Base-by-base conservation (phyloP, 2,113 vertebrate genomes). In the Nothoprocta pentlandii region DNA sequence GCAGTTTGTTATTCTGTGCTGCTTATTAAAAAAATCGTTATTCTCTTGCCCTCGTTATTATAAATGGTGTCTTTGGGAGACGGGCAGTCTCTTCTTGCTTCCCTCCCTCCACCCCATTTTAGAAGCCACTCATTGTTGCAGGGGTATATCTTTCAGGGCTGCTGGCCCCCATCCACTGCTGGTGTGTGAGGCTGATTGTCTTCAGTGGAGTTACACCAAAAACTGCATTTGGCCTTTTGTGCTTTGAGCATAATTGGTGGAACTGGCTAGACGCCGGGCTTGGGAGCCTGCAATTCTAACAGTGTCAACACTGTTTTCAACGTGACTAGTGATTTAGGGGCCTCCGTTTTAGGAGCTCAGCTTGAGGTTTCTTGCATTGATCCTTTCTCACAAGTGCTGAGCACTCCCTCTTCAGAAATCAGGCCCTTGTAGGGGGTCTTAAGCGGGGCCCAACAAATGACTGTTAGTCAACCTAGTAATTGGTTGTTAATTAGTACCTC, bases 161-260 rank as follows among this genome's bases (percentile, higher is more conserved):
- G 30, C 69, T 95, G 95, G 92, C 87, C 90, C 88, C 92, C 22
- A 71, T 93, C 90, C 93, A 92, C 49, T 80, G 44, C 80, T 96
- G 88, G 88, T 90, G 59, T 88, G 51, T 66, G 64, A 92, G 62
- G 47, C 63, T 92, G 86, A 94, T 95, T 95, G 88, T 90, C 88
- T 89, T 73, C 64, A 90, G 80, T 90, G 66, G 42, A 89, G 66
- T 78, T 86, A 94, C 77, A 90, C 83, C 92, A 94, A 89, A 90
- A 90, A 88, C 36, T 34, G 86, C 36, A 66, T 84, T 95, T 94
- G 93, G 77, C 88, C 80, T 95, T 94, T 93, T 95, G 94, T 90
- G 54, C 86, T 75, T 73, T 49, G 36, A 92, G 49, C 28, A 94
- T 93, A 97, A 95, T 94, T 94, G 95, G 93, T 92, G 93, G 94